A percentile compares a stretch with the other conserved stretches of the same genome.
Evolutionary conservation across 2,113 vertebrate genomes (phyloP).

Genomic region (Chlorodrepanis virens): DNA sequence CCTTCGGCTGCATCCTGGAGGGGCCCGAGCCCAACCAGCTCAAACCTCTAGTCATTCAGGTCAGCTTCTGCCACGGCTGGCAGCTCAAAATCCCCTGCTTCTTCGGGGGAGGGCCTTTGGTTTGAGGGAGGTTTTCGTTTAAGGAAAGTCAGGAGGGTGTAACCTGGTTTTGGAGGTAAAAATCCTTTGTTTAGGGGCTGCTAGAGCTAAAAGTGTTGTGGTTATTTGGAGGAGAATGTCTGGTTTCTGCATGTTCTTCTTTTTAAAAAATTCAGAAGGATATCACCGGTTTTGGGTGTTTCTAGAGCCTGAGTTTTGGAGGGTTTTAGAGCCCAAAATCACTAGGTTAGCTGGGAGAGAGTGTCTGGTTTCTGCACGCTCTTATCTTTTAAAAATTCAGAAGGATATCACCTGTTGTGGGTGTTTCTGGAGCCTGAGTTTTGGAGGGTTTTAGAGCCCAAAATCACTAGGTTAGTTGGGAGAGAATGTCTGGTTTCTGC

Average conservation of each 20-base stretch:
- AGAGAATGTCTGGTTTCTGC: no score
- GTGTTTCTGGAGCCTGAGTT: no score
- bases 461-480: no score
- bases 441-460: no score
- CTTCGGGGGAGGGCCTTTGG: accelerated
- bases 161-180: not conserved
- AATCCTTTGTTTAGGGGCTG: not conserved
- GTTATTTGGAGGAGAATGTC: not conserved
- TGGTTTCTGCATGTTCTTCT: no score
- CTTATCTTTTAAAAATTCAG: not conserved
- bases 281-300: no score
- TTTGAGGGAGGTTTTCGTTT: accelerated
- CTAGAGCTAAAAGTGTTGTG: accelerated
- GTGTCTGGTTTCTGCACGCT: not conserved
- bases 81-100: accelerated
- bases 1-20: conserved; percentile 95
- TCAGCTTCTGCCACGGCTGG: accelerated
- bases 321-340: no score
- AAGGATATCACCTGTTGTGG: no score
- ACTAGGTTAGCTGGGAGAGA: no score
- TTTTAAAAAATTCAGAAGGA: no score
- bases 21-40: conserved; percentile 95
- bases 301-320: no score
- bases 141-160: not conserved
- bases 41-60: conserved; percentile 72